A percentile compares a stretch with the other conserved stretches of the same genome.
These are phyloP conservation scores for Sebastes baramenuke DNA, from an alignment of 2,797 vertebrate genomes.

Conservation along the genomic window DNA sequence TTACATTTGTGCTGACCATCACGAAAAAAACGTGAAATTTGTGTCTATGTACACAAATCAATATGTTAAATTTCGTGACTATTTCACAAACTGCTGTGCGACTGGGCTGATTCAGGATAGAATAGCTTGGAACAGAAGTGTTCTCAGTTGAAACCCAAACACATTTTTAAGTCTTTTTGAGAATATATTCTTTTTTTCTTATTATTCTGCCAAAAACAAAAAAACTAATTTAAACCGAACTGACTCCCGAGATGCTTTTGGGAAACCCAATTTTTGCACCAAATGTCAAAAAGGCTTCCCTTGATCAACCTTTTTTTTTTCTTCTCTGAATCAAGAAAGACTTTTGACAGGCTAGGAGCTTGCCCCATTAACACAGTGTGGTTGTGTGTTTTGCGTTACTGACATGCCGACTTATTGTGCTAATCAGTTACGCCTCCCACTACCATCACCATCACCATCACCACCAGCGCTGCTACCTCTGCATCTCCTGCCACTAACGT, in stretches of 20 bases:
- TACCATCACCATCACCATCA: slow-evolving; percentile 31
- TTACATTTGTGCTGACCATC: too few relatives aligned
- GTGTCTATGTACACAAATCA: too few relatives aligned
- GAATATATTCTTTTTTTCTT: neutral
- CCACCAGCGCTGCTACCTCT: slow-evolving; percentile 34
- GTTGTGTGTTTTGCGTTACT: slow-evolving; percentile 33
- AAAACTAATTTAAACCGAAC: neutral
- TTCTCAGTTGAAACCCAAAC: neutral
- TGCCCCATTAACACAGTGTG: neutral
- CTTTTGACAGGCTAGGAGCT: neutral
- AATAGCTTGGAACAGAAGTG: neutral
- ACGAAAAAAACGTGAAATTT: too few relatives aligned
- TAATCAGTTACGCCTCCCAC: slow-evolving; percentile 57
- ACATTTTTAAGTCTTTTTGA: neutral
- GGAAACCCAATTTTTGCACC: neutral
- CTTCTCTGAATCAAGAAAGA: neutral
- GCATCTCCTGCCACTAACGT: slow-evolving; percentile 36
- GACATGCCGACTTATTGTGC: slow-evolving; percentile 42
- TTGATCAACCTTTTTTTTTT: neutral
- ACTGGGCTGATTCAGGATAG: neutral
- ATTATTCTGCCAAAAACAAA: neutral
- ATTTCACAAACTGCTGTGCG: too few relatives aligned
- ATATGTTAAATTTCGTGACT: too few relatives aligned
- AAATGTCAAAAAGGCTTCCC: neutral
- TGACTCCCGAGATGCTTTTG: neutral